Base-by-base conservation (phyloP, 2,113 vertebrate genomes). In the Narcine bancroftii region DNA sequence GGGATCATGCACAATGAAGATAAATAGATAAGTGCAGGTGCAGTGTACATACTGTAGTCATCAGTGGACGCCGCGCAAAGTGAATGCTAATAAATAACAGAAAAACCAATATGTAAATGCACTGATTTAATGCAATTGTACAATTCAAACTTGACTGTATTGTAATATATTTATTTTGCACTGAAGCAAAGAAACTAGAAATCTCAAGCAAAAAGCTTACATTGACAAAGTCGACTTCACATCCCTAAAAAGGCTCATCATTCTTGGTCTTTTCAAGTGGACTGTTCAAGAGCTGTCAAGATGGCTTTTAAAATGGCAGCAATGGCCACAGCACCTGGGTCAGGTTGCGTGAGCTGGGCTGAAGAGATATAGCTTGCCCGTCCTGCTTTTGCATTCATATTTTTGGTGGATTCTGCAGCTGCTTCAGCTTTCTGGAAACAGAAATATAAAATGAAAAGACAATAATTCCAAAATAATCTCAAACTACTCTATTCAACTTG, bases 281-380 rank as follows among this genome's bases (percentile, higher is more conserved):
- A 45, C 21, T 77, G 63, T 69, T 91, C 21, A 26, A 99, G 92
- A 3, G 94, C 94, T 77, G 96, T 93, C 94, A 96, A 93, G 81
- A 98, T 94, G 0, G 97, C 96, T 0, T 93, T 93, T 24, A 99
- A 94, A 92, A 99, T 95, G 10, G 97, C 95, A 0, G 97, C 97
- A 0, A 94, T 95, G 0, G 98, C 98, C 93, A 97, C 96, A 0
- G 98, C 98, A 0, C 98, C 98, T 0, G 98, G 97, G 93, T 99
- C 98, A 0, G 97, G 98, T 93, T 96, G 95, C 3, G 95, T 97
- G 85, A 98, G 94, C 0, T 92, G 93, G 0, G 96, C 95, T 0
- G 97, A 96, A 1, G 96, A 95, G 93, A 99, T 96, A 92, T 99
- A 99, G 93, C 98, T 99, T 93, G 98, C 98, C 89, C 98, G 95